These are phyloP conservation scores for Laticauda laticaudata DNA, from an alignment of 2,113 vertebrate species.

Conservation along the genomic window DNA sequence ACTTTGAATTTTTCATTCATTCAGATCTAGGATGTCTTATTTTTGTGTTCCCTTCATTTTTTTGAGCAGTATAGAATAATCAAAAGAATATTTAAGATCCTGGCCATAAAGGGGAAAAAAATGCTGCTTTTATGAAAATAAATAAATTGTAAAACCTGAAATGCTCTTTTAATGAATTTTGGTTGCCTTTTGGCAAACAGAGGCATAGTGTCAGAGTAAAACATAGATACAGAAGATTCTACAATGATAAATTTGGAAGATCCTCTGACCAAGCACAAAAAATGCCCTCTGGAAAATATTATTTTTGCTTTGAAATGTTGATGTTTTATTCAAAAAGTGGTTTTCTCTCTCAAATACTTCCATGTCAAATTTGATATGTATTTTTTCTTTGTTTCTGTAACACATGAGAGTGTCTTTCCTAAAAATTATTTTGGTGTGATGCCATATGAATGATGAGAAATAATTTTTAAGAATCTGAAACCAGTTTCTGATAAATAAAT, in stretches of 20 bases:
- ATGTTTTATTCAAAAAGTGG: not conserved
- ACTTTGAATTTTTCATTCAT: no score
- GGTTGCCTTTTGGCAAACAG: not conserved
- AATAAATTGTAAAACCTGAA: slow-evolving; percentile 9
- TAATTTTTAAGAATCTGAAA: not conserved
- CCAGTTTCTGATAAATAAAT: not conserved
- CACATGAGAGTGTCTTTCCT: not conserved
- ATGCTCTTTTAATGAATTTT: slow-evolving; percentile 34
- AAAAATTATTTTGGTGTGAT: not conserved
- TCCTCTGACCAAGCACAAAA: not conserved
- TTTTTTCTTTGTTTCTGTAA: not conserved
- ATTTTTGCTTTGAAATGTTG: not conserved
- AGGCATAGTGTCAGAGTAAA: accelerated
- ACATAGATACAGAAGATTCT: not conserved
- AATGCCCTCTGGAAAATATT: accelerated
- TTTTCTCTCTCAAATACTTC: not conserved
- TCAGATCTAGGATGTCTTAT: no score
- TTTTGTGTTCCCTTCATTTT: no score
- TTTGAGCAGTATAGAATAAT: slow-evolving; percentile 14
- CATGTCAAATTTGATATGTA: not conserved
- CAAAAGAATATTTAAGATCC: slow-evolving; percentile 21
- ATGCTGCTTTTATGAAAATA: slow-evolving; percentile 25
- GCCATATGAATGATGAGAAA: not conserved
- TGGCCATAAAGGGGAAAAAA: not conserved
- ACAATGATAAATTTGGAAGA: not conserved